A percentile compares a stretch with the other conserved stretches of the same genome.
Conservation (phyloP, 2,888 invertebrate genomes). For the Parascotia fuliginaria region DNA sequence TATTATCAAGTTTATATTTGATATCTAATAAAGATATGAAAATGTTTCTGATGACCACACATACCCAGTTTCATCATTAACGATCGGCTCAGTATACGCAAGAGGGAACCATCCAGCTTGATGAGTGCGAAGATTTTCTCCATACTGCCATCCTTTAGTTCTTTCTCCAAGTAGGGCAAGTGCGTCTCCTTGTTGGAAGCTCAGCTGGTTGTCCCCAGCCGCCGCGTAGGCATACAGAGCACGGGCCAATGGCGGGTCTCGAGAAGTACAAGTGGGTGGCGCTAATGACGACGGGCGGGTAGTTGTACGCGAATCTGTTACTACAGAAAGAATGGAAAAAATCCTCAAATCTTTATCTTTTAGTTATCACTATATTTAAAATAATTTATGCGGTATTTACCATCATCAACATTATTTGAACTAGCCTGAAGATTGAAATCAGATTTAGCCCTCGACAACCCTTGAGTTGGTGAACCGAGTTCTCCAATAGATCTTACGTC, state of each 20-base stretch:
- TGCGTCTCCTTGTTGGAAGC: conserved; percentile 96
- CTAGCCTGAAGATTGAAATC: conserved; percentile 94
- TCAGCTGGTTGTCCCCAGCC: conserved; percentile 95
- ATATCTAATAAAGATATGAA: no score
- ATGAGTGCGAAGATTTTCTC: conserved; percentile 96
- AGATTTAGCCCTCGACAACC: conserved; percentile 93
- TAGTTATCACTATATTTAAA: background rate
- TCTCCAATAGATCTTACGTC: conserved; percentile 91
- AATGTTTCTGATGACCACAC: no score
- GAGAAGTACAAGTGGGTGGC: conserved; percentile 81
- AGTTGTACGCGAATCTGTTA: conserved; percentile 66
- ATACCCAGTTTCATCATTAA: conserved; percentile 88
- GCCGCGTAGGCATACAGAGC: conserved; percentile 96
- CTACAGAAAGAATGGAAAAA: no score
- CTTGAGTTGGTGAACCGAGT: conserved; percentile 87
- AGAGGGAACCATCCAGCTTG: conserved; percentile 98
- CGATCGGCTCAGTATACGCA: conserved; percentile 95
- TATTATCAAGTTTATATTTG: no score
- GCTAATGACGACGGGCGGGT: conserved; percentile 89
- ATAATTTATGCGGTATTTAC: conserved; percentile 62
- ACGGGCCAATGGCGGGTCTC: conserved; percentile 92
- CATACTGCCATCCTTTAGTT: conserved; percentile 98
- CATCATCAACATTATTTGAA: conserved; percentile 88
- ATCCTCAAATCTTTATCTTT: no score
- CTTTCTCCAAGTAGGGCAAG: conserved; percentile 95